phyloP scores from a whole-genome alignment of 2,113 vertebrate species.

The Talpa occidentalis region DNA sequence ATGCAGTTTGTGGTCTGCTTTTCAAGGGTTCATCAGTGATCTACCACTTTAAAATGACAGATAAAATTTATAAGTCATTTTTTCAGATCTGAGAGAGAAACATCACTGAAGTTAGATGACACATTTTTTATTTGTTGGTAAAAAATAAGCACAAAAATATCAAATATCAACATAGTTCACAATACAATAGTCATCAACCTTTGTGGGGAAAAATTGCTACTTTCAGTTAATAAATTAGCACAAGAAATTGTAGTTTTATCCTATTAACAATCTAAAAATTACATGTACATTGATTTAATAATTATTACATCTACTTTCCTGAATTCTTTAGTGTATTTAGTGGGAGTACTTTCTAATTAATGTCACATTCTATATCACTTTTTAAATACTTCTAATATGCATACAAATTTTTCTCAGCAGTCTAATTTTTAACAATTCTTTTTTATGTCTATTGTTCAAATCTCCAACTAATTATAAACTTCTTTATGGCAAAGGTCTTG shows the following conservation, averaged over 20 bases:
- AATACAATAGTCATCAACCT: not conserved
- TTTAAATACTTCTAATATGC: not conserved
- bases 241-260: not conserved
- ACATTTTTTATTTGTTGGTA: not conserved
- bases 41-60: conserved; percentile 32
- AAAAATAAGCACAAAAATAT: not conserved
- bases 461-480: not conserved
- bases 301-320: not conserved
- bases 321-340: not conserved
- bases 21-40: not conserved
- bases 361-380: not conserved
- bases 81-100: not conserved
- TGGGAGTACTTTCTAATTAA: conserved; percentile 7
- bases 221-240: not conserved
- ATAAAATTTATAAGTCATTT: not conserved
- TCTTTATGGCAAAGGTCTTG: not conserved
- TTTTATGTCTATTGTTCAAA: not conserved
- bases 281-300: not conserved
- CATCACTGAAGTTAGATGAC: not conserved
- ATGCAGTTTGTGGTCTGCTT: not conserved
- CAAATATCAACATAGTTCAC: not conserved
- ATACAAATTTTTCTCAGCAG: not conserved
- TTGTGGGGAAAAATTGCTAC: not conserved
- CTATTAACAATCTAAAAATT: not conserved
- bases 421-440: not conserved